A percentile compares a stretch with the other conserved stretches of the same genome.
phyloP scores from a whole-genome alignment of 2,888 invertebrate species.

The Meganola albula region DNA sequence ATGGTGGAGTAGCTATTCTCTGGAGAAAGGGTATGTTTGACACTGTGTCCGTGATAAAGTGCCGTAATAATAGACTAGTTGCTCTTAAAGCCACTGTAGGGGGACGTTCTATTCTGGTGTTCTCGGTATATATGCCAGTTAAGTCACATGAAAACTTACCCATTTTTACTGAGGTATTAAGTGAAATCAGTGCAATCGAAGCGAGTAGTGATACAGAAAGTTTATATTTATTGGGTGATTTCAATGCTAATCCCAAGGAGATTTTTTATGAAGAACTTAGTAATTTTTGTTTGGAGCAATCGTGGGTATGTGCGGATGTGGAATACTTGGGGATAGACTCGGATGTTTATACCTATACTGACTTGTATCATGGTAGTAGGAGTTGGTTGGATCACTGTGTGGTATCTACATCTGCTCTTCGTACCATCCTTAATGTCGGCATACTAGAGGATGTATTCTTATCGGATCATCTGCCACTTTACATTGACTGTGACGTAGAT shows the following conservation, averaged over 20 bases:
- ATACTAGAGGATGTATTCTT: too few relatives aligned
- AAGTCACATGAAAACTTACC: too few relatives aligned
- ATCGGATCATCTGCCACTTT: constrained; percentile 15
- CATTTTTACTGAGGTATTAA: constrained; percentile 5
- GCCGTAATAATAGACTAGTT: constrained; percentile 6
- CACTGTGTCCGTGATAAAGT: constrained; percentile 7
- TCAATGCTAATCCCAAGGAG: too few relatives aligned
- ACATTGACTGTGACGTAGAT: constrained; percentile 10
- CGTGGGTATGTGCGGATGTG: constrained; percentile 2
- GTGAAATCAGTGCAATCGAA: constrained; percentile 2
- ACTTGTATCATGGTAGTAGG: not conserved
- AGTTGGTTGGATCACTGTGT: constrained; percentile 5
- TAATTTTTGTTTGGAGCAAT: constrained; percentile 1
- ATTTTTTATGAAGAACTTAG: not conserved
- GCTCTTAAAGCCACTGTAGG: not conserved
- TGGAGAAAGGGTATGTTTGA: constrained; percentile 12
- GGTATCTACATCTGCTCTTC: constrained; percentile 3
- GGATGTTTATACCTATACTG: not conserved
- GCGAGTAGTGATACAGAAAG: not conserved
- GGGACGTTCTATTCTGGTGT: constrained; percentile 10
- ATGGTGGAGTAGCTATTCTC: constrained; percentile 15
- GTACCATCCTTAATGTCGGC: constrained; percentile 2
- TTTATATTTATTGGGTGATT: not conserved
- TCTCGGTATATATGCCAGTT: too few relatives aligned
- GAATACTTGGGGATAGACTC: not conserved